These are phyloP conservation scores for Sebastolobus altivelis DNA, from an alignment of 2,797 vertebrate species.

Conservation along the genomic window DNA sequence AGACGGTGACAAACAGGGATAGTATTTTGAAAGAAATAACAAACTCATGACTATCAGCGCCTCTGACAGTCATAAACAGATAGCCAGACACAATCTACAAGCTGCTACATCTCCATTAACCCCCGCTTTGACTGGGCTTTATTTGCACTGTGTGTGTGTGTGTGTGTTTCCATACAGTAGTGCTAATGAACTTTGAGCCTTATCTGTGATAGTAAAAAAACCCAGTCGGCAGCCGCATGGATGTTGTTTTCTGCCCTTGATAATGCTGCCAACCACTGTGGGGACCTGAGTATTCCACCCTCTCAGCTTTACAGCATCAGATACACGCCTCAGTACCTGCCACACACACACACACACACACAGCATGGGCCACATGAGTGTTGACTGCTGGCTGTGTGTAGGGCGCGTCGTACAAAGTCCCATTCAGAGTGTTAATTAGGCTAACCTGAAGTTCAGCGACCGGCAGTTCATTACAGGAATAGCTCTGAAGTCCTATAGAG, in stretches of 20 bases:
- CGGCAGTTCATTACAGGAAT: constrained; percentile 48
- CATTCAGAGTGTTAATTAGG: constrained; percentile 57
- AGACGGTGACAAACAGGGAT: constrained; percentile 21
- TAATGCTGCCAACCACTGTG: constrained; percentile 11
- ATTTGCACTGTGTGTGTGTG: constrained; percentile 41
- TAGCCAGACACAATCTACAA: constrained; percentile 34
- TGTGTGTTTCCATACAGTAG: constrained; percentile 51
- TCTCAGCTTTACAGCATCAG: constrained; percentile 35
- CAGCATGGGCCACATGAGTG: constrained; percentile 27
- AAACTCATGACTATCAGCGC: constrained; percentile 38
- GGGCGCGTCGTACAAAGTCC: constrained; percentile 68
- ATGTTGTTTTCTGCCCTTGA: constrained; percentile 56
- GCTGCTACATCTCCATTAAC: constrained; percentile 8
- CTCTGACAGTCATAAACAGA: constrained; percentile 44
- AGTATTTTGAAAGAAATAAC: constrained; percentile 51
- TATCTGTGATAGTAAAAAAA: constrained; percentile 64
- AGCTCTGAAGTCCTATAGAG: constrained; percentile 28
- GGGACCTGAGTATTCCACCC: constrained; percentile 21
- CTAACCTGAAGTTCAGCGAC: constrained; percentile 59
- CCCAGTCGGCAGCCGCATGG: constrained; percentile 33
- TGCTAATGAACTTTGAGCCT: constrained; percentile 74
- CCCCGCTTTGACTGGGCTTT: constrained; percentile 15
- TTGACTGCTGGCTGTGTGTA: constrained; percentile 38
- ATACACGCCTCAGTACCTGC: constrained; percentile 10
- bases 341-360: constrained; percentile 34